phyloP scores from a whole-genome alignment of 2,113 vertebrate species.

The Sturnus vulgaris region DNA sequence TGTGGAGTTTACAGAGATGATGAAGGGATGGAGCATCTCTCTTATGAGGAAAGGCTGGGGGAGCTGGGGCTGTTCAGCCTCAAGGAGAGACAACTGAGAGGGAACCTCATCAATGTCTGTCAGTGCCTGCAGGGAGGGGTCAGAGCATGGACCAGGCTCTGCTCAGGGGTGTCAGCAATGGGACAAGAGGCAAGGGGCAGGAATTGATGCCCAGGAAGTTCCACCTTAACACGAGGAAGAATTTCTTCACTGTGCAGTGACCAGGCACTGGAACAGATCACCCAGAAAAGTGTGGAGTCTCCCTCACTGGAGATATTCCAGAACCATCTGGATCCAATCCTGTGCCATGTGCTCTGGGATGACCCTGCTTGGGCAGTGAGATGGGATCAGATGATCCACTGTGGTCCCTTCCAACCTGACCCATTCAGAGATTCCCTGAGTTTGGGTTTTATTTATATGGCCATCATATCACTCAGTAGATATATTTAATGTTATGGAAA shows the following conservation, averaged over 20 bases:
- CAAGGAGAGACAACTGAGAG: accelerated
- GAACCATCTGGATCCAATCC: neutral
- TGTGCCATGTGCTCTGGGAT: neutral
- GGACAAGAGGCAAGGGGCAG: accelerated
- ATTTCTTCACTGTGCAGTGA: accelerated
- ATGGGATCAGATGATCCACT: neutral
- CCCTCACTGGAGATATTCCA: neutral
- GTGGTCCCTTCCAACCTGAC: too few relatives aligned
- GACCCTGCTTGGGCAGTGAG: neutral
- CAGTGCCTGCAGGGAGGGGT: neutral
- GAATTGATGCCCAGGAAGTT: accelerated
- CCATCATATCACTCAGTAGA: neutral
- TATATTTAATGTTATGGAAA: neutral
- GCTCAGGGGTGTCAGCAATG: neutral
- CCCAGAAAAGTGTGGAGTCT: neutral
- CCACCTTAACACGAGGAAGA: neutral
- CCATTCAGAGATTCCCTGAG: neutral
- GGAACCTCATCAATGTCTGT: neutral
- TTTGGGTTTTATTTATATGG: accelerated
- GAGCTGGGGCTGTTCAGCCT: neutral
- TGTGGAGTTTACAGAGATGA: accelerated
- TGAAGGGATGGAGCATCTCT: neutral
- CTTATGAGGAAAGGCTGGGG: neutral
- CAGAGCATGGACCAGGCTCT: neutral
- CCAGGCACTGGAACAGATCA: accelerated